Conservation (phyloP, 2,113 vertebrate genomes). For the Anseranas semipalmata region DNA sequence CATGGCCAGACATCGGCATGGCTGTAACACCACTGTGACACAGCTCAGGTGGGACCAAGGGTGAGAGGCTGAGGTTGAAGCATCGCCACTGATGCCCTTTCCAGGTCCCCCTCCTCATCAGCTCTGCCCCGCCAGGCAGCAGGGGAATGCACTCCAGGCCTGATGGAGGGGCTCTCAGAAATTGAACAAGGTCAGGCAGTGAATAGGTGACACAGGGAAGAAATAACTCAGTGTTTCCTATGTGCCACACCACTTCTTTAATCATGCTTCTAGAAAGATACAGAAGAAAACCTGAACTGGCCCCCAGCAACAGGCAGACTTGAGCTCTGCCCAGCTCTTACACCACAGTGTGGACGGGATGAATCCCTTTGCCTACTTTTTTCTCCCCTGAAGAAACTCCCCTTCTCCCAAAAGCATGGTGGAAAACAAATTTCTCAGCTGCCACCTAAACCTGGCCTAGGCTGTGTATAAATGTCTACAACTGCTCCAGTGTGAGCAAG, state of each 20-base stretch:
- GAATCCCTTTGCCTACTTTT: not conserved
- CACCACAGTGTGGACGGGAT: not conserved
- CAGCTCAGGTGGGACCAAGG: not conserved
- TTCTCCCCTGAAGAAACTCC: not conserved
- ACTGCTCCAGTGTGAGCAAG: not conserved
- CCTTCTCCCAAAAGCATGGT: not conserved
- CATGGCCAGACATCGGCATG: not conserved
- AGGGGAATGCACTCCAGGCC: accelerated
- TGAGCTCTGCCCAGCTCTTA: not conserved
- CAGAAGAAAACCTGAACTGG: not conserved
- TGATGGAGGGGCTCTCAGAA: not conserved
- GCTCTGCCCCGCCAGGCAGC: not conserved
- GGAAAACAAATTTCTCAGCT: not conserved
- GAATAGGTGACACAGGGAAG: not conserved
- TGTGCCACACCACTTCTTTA: not conserved
- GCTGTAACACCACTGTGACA: not conserved
- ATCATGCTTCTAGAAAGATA: not conserved
- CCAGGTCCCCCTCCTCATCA: not conserved
- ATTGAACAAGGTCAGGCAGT: not conserved
- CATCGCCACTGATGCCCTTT: not conserved
- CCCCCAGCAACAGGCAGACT: not conserved
- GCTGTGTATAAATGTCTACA: not conserved
- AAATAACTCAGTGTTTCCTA: not conserved
- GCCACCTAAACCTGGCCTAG: not conserved
- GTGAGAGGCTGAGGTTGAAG: not conserved